These are phyloP conservation scores for Syngnathus acus DNA, from an alignment of 2,797 vertebrate genomes.

Conservation along the genomic window DNA sequence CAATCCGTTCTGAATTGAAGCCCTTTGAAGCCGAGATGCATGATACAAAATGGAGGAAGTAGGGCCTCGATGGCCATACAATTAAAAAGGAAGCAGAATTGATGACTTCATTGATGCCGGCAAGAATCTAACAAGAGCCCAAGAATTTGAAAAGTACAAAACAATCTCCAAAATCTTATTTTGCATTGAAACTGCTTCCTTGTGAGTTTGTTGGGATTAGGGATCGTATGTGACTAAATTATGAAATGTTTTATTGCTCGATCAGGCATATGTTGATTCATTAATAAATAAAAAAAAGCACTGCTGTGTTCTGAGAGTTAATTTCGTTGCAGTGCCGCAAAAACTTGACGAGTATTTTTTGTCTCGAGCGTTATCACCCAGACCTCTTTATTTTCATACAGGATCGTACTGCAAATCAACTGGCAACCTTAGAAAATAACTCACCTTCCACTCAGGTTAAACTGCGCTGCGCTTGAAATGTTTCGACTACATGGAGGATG, in stretches of 20 bases:
- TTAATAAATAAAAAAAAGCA: not conserved
- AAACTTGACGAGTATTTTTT: slow-evolving; percentile 13
- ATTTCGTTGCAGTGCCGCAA: not conserved
- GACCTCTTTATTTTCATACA: slow-evolving; percentile 54
- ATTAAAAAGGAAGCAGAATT: slow-evolving; percentile 45
- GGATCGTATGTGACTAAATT: not conserved
- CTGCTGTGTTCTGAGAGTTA: not conserved
- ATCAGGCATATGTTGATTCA: not conserved
- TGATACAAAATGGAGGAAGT: slow-evolving; percentile 53
- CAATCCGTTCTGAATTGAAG: slow-evolving; percentile 31
- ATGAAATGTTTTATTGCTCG: not conserved
- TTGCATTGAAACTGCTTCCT: slow-evolving; percentile 42
- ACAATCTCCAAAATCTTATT: slow-evolving; percentile 32
- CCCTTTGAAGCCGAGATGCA: slow-evolving; percentile 35
- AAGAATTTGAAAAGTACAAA: slow-evolving; percentile 29
- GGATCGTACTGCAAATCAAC: slow-evolving; percentile 44
- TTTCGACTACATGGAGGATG: slow-evolving; percentile 17
- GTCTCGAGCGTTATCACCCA: slow-evolving; percentile 40
- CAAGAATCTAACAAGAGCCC: slow-evolving; percentile 25
- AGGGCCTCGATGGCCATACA: slow-evolving; percentile 38
- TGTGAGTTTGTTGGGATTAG: not conserved
- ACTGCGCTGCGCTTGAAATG: slow-evolving; percentile 41
- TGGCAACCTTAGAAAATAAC: slow-evolving; percentile 40
- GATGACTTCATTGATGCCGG: slow-evolving; percentile 40
- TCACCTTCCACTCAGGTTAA: slow-evolving; percentile 37